A percentile compares a stretch with the other conserved stretches of the same genome.
Evolutionary conservation across 2,113 vertebrate species (phyloP).

Genomic region (Callopanchax toddi): DNA sequence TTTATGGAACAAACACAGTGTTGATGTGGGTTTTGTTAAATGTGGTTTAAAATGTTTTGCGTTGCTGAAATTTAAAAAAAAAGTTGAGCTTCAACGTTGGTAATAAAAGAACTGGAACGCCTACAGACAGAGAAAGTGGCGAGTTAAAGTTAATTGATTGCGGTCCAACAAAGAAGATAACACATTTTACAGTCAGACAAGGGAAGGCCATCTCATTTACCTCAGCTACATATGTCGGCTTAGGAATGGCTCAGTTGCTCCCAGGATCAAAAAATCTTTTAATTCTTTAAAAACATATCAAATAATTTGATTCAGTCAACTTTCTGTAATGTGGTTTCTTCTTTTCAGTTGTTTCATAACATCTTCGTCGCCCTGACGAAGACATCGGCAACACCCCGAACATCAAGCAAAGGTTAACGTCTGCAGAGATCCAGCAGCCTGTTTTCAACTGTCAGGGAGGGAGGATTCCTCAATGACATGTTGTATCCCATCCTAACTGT

Average conservation of each 20-base stretch:
- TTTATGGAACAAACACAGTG: slow-evolving; percentile 68
- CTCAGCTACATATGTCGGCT: not conserved
- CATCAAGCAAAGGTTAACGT: slow-evolving; percentile 44
- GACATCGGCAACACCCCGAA: slow-evolving; percentile 46
- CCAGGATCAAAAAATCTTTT: not conserved
- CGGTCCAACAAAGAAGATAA: no score
- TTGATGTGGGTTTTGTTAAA: slow-evolving; percentile 72
- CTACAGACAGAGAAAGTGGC: slow-evolving; percentile 47
- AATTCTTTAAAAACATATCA: not conserved
- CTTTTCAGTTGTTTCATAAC: slow-evolving; percentile 26
- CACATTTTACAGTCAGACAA: not conserved
- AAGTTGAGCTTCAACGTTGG: no score
- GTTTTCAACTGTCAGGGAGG: slow-evolving; percentile 73
- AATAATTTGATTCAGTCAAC: no score
- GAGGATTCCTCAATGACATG: slow-evolving; percentile 74
- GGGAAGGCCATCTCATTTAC: not conserved
- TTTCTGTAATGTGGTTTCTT: no score
- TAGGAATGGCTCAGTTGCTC: not conserved
- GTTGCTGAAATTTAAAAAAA: slow-evolving; percentile 56
- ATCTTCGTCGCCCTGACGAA: slow-evolving; percentile 30
- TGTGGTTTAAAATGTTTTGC: slow-evolving; percentile 69
- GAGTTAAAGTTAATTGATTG: no score
- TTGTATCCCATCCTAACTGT: slow-evolving; percentile 73
- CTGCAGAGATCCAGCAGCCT: slow-evolving; percentile 56
- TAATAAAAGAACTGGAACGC: slow-evolving; percentile 44